A percentile compares a stretch with the other conserved stretches of the same genome.
phyloP scores from a whole-genome alignment of 2,113 vertebrate genomes.

The Spea bombifrons region DNA sequence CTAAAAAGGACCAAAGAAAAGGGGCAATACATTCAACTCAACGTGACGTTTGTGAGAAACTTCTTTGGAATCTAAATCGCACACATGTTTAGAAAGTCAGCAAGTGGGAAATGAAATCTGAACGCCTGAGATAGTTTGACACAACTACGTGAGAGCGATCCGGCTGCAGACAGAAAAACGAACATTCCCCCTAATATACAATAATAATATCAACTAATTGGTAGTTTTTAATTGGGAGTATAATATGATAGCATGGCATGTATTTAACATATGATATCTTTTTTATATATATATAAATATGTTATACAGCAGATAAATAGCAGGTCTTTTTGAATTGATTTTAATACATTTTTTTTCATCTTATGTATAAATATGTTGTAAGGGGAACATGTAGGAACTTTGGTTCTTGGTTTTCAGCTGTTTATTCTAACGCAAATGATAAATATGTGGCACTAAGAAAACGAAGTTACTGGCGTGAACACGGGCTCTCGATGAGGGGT shows the following conservation, averaged over 20 bases:
- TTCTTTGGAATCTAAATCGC: conserved; percentile 30
- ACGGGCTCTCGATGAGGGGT: conserved; percentile 2
- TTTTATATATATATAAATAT: too few species aligned
- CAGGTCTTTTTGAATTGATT: too few species aligned
- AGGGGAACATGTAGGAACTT: neutral
- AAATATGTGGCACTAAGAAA: neutral
- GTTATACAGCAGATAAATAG: too few species aligned
- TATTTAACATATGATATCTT: too few species aligned
- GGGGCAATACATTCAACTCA: conserved; percentile 30
- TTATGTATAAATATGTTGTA: neutral
- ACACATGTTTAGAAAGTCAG: neutral
- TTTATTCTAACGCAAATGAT: too few species aligned
- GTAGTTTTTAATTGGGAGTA: too few species aligned
- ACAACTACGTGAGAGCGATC: too few species aligned
- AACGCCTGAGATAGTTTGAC: conserved; percentile 33
- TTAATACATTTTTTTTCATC: too few species aligned
- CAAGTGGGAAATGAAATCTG: neutral
- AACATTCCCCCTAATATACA: too few species aligned
- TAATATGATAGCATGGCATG: too few species aligned
- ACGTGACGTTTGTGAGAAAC: neutral
- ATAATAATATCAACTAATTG: too few species aligned
- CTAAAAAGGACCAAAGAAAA: conserved; percentile 25
- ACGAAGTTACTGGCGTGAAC: neutral
- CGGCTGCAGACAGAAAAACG: too few species aligned
- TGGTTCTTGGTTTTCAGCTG: neutral